phyloP scores from a whole-genome alignment of 2,888 invertebrate species.

The Petrophora chlorosata region DNA sequence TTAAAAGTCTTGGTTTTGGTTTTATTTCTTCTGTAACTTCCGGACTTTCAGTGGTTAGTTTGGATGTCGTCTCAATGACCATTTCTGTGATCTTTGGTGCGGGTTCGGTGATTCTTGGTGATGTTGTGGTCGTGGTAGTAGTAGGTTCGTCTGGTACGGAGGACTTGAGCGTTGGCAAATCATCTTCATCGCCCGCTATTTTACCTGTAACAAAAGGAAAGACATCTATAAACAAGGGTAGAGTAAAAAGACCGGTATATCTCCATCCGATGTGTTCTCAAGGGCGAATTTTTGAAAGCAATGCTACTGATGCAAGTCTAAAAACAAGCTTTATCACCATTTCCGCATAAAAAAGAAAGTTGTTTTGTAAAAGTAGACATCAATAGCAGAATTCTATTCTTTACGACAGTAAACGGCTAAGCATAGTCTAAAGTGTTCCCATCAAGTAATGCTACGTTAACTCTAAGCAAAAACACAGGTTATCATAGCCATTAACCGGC shows the following conservation, averaged over 20 bases:
- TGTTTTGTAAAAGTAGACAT: too few relatives aligned
- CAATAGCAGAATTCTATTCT: too few relatives aligned
- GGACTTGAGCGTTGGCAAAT: slow-evolving; percentile 40
- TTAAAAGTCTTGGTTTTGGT: slow-evolving; percentile 66
- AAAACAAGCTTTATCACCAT: too few relatives aligned
- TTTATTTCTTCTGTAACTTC: slow-evolving; percentile 53
- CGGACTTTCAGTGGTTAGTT: slow-evolving; percentile 39
- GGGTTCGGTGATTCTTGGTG: slow-evolving; percentile 31
- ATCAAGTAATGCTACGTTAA: slow-evolving; percentile 15
- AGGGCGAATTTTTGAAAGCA: too few relatives aligned
- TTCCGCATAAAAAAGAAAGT: too few relatives aligned
- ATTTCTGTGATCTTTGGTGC: slow-evolving; percentile 28
- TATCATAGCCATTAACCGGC: slow-evolving; percentile 24
- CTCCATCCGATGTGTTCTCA: too few relatives aligned
- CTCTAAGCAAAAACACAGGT: slow-evolving; percentile 32
- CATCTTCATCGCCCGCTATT: slow-evolving; percentile 68
- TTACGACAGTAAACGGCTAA: not conserved
- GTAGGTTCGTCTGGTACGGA: slow-evolving; percentile 28
- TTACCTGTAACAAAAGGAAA: slow-evolving; percentile 59
- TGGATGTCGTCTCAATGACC: slow-evolving; percentile 41
- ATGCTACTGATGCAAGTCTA: too few relatives aligned
- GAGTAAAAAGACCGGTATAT: too few relatives aligned
- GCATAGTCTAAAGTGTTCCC: slow-evolving; percentile 8
- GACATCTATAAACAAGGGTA: not conserved
- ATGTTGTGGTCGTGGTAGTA: slow-evolving; percentile 19